Conservation (phyloP, 2,888 invertebrate species). For the Ennomos erosarius region DNA sequence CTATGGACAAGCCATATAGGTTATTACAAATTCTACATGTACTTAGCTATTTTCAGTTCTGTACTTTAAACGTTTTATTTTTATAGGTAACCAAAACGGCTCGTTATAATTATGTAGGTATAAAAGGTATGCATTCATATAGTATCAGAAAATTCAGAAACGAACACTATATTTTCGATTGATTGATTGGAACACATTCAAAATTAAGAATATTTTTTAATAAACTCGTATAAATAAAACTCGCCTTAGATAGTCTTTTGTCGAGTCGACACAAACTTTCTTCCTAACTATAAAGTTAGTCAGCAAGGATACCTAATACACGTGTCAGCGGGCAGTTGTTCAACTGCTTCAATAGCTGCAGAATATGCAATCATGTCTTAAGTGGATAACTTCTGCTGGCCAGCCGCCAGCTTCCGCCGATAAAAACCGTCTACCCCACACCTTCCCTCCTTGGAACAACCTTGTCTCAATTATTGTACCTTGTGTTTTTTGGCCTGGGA, state of each 20-base stretch:
- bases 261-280: not conserved
- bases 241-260: not conserved
- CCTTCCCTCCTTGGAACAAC: constrained; percentile 47
- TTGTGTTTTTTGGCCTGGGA: constrained; percentile 38
- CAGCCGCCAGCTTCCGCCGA: constrained; percentile 57
- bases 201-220: too few relatives aligned
- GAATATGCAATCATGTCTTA: constrained; percentile 61
- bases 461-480: constrained; percentile 46
- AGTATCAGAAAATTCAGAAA: too few relatives aligned
- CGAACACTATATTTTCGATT: too few relatives aligned
- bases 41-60: too few relatives aligned
- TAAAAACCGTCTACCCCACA: constrained; percentile 43
- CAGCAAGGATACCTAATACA: constrained; percentile 15
- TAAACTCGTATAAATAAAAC: too few relatives aligned
- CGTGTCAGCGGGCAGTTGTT: constrained; percentile 16
- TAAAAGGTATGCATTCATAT: too few relatives aligned
- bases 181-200: too few relatives aligned
- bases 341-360: constrained; percentile 15
- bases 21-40: too few relatives aligned
- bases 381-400: constrained; percentile 65
- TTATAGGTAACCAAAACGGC: too few relatives aligned
- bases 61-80: too few relatives aligned
- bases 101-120: too few relatives aligned
- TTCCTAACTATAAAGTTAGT: constrained; percentile 6
- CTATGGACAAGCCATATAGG: too few relatives aligned